Base-by-base conservation (phyloP, 1,140 invertebrate genomes). In the Asobara japonica region DNA sequence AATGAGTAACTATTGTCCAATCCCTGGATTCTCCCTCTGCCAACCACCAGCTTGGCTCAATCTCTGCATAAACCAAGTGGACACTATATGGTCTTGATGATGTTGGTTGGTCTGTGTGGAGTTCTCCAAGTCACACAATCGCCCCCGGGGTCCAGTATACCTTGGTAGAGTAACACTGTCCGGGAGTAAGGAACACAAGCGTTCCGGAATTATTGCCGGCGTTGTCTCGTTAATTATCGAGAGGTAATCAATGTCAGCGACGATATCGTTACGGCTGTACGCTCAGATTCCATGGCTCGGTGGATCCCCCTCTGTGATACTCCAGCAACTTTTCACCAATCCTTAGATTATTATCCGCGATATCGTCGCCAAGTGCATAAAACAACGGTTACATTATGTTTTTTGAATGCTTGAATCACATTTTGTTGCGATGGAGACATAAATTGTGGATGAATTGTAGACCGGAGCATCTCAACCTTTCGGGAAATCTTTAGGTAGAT, bases 1-100 rank as follows among this genome's bases (percentile, higher is more conserved):
- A 66, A 80, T 79, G 76, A 78, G 82, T 79, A 84, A 87, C 85
- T 86, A 83, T 86, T 85, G 84, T 77, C 84, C 74, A 77, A 66
- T 71, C 31, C 69, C 56, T 74, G 72, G 29, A 65, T 33, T 41
- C n/a, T 51, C 25, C 45, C 69, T 68, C 36, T 4, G 5, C 31
- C 31, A 11, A 11, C 65, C 16, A 61, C 27, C 31, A 25, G 10
- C 51, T 68, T 51, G 51, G 29, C 13, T 60, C 69, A 70, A 62
- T 56, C 20, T 27, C 51, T 56, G 51, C 51, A 56, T 56, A 56
- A 56, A 56, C 51, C 51, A 56, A 56, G 51, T 56, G 25, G 51
- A 56, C 22, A 27, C 51, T 56, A 27, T 56, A 27, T 56, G 22
- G 51, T 56, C 51, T 56, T 56, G 51, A 56, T 56, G 8, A 56